Conservation (phyloP, 1,140 invertebrate species). For the Drosophila melanica region DNA sequence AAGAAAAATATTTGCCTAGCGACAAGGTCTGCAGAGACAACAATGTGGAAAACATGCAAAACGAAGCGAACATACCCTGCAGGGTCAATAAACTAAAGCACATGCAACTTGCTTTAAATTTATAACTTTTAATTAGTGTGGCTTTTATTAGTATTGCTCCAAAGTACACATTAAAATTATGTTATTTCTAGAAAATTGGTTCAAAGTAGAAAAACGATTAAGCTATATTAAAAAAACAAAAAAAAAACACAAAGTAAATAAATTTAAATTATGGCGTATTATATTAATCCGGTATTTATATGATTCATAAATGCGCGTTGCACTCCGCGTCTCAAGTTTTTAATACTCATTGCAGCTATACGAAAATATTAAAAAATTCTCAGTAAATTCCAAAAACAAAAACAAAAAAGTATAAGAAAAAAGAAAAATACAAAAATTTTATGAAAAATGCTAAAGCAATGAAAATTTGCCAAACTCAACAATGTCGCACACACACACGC, state of each 20-base stretch:
- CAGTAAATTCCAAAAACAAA: slow-evolving; percentile 25
- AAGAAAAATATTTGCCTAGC: slow-evolving; percentile 54
- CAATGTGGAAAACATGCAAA: slow-evolving; percentile 9
- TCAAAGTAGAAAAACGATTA: too few species aligned
- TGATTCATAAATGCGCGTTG: not conserved
- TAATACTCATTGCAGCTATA: not conserved
- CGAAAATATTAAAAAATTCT: slow-evolving; percentile 37
- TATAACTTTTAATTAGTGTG: not conserved
- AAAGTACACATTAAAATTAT: not conserved
- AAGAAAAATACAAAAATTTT: slow-evolving; percentile 12
- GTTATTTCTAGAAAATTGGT: too few species aligned
- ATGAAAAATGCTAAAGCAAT: slow-evolving; percentile 45
- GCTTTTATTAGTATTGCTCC: not conserved
- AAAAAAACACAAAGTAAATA: not conserved
- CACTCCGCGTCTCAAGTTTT: not conserved
- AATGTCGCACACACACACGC: slow-evolving; percentile 44
- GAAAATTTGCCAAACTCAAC: slow-evolving; percentile 60
- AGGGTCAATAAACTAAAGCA: slow-evolving; percentile 1
- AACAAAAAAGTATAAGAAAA: slow-evolving; percentile 19
- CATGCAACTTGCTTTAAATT: not conserved
- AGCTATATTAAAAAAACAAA: not conserved
- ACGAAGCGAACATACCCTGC: slow-evolving; percentile 2
- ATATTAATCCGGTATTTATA: too few species aligned
- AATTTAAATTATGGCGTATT: not conserved
- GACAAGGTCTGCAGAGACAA: slow-evolving; percentile 23